Percentiles rank a stretch among this genome's conserved stretches.
phyloP scores from a whole-genome alignment of 2,113 vertebrate genomes.

The Rhinogobius similis region DNA sequence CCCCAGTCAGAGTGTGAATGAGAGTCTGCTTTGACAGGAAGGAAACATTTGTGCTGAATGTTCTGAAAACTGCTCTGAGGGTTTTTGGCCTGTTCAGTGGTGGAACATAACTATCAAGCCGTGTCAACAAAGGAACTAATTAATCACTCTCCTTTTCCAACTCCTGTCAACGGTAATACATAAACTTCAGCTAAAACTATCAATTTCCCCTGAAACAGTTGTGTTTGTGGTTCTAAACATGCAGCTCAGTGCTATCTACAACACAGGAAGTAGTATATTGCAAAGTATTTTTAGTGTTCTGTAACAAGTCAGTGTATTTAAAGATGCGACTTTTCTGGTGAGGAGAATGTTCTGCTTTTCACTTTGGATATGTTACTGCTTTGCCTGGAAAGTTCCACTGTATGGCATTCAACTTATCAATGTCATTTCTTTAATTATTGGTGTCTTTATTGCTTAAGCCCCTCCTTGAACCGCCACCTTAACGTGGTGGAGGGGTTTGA shows the following conservation, averaged over 20 bases:
- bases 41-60: conserved; percentile 66
- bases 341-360: too few relatives aligned
- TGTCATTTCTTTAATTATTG: too few relatives aligned
- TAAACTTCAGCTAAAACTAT: conserved; percentile 10
- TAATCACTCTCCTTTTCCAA: conserved; percentile 27
- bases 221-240: background rate
- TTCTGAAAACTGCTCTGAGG: conserved; percentile 42
- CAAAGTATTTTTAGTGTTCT: background rate
- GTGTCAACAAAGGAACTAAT: conserved; percentile 40
- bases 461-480: too few relatives aligned
- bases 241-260: background rate
- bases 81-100: conserved; percentile 24
- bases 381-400: too few relatives aligned
- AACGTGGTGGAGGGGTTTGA: too few relatives aligned
- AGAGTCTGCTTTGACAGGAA: conserved; percentile 55
- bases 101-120: conserved; percentile 17
- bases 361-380: too few relatives aligned
- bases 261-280: background rate
- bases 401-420: too few relatives aligned
- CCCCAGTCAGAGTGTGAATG: conserved; percentile 19
- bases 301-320: background rate
- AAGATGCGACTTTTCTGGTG: background rate
- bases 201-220: conserved; percentile 13
- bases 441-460: too few relatives aligned
- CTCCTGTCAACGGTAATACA: conserved; percentile 4